Evolutionary conservation across 2,888 invertebrate genomes (phyloP).

Genomic region (Erynnis tages): DNA sequence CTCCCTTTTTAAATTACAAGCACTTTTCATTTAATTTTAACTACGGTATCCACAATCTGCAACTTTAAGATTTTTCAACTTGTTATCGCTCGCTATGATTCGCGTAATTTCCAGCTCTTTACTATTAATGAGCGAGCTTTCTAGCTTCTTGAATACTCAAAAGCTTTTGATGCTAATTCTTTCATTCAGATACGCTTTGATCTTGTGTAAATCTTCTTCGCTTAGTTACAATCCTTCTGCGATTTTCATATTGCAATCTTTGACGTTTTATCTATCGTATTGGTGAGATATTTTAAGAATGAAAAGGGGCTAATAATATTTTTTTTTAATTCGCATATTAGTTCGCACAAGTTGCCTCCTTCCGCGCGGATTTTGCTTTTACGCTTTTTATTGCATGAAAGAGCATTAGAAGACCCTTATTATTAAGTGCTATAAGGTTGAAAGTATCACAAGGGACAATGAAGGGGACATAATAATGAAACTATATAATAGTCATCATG

Average conservation of each 20-base stretch:
- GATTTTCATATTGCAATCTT: too few relatives aligned
- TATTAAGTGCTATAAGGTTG: not conserved
- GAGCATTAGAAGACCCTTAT: conserved; percentile 20
- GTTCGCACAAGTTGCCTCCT: conserved; percentile 34
- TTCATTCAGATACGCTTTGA: conserved; percentile 15
- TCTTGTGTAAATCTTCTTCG: not conserved
- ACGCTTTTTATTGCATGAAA: conserved; percentile 6
- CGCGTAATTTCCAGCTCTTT: conserved; percentile 15
- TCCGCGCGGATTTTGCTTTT: conserved; percentile 15
- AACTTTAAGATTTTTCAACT: conserved; percentile 14
- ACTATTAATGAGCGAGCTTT: conserved; percentile 3
- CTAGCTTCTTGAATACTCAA: conserved; percentile 3
- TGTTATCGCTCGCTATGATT: conserved; percentile 16
- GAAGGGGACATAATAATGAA: not conserved
- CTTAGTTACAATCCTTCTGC: not conserved
- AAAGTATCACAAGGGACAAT: too few relatives aligned
- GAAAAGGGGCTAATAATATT: conserved; percentile 5
- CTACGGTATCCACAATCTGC: conserved; percentile 10
- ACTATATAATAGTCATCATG: conserved; percentile 4
- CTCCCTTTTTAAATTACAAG: conserved; percentile 21
- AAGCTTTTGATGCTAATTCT: conserved; percentile 6
- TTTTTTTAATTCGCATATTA: conserved; percentile 25
- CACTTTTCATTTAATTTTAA: conserved; percentile 11
- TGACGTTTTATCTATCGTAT: too few relatives aligned
- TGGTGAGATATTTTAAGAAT: too few relatives aligned